Base-by-base conservation (phyloP, 1,140 invertebrate genomes). In the Harlomillsia oculata region DNA sequence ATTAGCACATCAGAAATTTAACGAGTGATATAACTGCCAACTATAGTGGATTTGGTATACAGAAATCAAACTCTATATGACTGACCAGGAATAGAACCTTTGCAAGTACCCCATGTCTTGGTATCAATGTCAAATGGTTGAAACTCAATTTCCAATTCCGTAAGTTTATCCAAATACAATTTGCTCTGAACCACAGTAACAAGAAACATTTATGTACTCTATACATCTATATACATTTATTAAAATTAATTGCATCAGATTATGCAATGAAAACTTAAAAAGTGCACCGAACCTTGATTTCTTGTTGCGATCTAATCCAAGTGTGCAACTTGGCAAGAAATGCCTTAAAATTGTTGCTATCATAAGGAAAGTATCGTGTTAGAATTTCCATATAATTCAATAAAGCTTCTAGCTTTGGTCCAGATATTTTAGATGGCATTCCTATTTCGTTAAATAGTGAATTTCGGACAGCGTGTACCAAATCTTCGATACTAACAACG, bases 381-480 rank as follows among this genome's bases (percentile, higher is more conserved):
- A 95, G 66, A 1, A 88, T 73, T 48, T 74, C 69, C 1, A 94
- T 68, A 69, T 84, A 94, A 29, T 79, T 72, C 61, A 83, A 78
- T 3, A 96, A 72, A 1, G 87, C 85, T 48, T 72, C 64, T 34
- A 93, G 68, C 41, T 79, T 75, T 56, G 85, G 80, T 1, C 81
- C 85, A 23, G 74, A 72, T 46, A 96, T 83, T 18, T 67, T 66
- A 70, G 81, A 81, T 39, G 77, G 73, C 50, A 82, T 74, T 9
- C 80, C 73, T 9, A 97, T 78, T 76, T 97, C 93, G 64, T 88
- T 82, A 59, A 77, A 77, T 5, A 96, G 74, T 13, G 83, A 82
- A 68, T 85, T 88, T 63, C 80, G 77, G 11, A 96, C 66, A 0
- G 87, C 82, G 67, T 82, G 85, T 72, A 94, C 88, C 41, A 97